Evolutionary conservation across 1,140 invertebrate species (phyloP).

Genomic region (Psilanteris sp.): DNA sequence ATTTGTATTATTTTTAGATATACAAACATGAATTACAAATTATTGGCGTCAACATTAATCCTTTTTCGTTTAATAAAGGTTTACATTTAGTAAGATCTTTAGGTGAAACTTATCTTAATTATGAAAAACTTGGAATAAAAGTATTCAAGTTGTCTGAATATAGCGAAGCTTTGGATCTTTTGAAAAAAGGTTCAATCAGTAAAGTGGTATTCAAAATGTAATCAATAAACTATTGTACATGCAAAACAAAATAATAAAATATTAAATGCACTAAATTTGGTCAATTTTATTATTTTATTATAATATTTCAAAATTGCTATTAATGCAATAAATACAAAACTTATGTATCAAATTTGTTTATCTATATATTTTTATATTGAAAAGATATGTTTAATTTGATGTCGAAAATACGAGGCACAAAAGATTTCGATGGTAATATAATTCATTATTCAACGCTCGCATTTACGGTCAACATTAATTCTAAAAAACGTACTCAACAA

Average conservation of each 20-base stretch:
- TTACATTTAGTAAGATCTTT: slow-evolving; percentile 82
- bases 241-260: slow-evolving; percentile 1
- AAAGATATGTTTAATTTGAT: slow-evolving; percentile 42
- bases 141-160: slow-evolving; percentile 82
- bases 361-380: slow-evolving; percentile 5
- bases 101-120: slow-evolving; percentile 83
- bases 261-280: not conserved
- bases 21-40: slow-evolving; percentile 84
- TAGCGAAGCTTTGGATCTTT: slow-evolving; percentile 80
- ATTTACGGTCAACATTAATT: slow-evolving; percentile 4
- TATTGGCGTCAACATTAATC: slow-evolving; percentile 84
- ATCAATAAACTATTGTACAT: no score
- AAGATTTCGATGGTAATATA: slow-evolving; percentile 35
- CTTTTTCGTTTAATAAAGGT: slow-evolving; percentile 83
- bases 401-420: slow-evolving; percentile 53
- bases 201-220: slow-evolving; percentile 84
- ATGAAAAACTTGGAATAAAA: slow-evolving; percentile 83
- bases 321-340: slow-evolving; percentile 67
- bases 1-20: no score
- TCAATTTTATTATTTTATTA: slow-evolving; percentile 39
- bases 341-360: slow-evolving; percentile 61
- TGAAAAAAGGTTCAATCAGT: slow-evolving; percentile 82
- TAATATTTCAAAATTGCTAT: slow-evolving; percentile 14
- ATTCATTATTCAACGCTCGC: slow-evolving; percentile 31
- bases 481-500: no score